Evolutionary conservation across 35 echinoderm and acorn worm species (phyloP).

Genomic region (Apostichopus californicus): DNA sequence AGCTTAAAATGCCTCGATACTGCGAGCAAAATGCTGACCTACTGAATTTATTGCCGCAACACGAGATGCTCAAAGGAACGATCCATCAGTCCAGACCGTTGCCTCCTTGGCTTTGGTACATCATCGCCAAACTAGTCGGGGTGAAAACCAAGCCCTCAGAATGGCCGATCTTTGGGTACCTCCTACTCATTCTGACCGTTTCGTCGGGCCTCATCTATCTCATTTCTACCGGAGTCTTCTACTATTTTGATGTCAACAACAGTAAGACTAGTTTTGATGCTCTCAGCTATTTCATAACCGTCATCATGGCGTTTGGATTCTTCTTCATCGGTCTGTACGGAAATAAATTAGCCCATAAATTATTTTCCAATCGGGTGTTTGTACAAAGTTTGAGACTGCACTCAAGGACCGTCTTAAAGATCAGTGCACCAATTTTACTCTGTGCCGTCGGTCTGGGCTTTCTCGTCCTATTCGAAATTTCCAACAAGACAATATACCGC

Average conservation of each 20-base stretch:
- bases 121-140: conserved; percentile 82
- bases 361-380: conserved; percentile 79
- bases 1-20: conserved; percentile 2
- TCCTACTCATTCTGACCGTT: conserved; percentile 72
- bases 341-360: conserved; percentile 77
- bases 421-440: conserved; percentile 66
- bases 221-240: conserved; percentile 62
- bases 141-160: conserved; percentile 77
- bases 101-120: conserved; percentile 75
- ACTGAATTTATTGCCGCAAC: conserved; percentile 24
- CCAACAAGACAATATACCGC: conserved; percentile 39
- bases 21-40: neutral
- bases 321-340: conserved; percentile 66
- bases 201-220: conserved; percentile 49
- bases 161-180: conserved; percentile 68
- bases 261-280: conserved; percentile 77
- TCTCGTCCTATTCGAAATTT: conserved; percentile 63
- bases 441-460: conserved; percentile 55
- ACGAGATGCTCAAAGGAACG: conserved; percentile 50
- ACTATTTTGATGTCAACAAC: conserved; percentile 70
- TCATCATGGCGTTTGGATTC: conserved; percentile 79
- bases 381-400: conserved; percentile 79
- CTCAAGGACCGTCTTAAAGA: conserved; percentile 77
- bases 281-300: conserved; percentile 73
- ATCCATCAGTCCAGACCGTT: conserved; percentile 70